Conservation (phyloP, 2,797 vertebrate genomes). For the Fratercula arctica region DNA sequence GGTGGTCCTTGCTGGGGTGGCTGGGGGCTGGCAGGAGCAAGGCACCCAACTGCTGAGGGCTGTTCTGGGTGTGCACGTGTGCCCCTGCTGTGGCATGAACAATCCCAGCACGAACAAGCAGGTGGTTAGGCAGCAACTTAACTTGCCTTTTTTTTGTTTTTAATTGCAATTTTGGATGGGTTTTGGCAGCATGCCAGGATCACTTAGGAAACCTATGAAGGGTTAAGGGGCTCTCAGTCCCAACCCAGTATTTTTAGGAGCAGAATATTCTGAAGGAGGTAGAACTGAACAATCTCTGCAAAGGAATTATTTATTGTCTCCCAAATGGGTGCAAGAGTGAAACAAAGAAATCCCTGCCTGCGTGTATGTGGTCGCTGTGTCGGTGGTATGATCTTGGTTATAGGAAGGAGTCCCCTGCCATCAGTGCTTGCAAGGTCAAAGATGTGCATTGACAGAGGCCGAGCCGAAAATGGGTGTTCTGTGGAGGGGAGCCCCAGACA, state of each 20-base stretch:
- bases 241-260: background rate
- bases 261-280: background rate
- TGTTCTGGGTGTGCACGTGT: fast-evolving
- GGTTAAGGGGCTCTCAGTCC: background rate
- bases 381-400: background rate
- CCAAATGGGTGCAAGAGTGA: background rate
- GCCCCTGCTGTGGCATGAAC: background rate
- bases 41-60: background rate
- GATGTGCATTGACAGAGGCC: too few species aligned
- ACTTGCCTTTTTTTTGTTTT: background rate
- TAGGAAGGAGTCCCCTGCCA: background rate
- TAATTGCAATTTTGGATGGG: background rate
- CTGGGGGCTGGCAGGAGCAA: background rate
- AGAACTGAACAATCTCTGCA: background rate
- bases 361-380: too few species aligned
- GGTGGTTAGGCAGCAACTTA: background rate
- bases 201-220: background rate
- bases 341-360: background rate
- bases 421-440: background rate
- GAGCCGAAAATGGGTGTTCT: background rate
- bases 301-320: background rate
- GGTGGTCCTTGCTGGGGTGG: background rate
- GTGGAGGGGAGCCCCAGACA: background rate
- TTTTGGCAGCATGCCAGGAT: background rate
- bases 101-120: background rate